Conservation (phyloP, 2,113 vertebrate species). For the Dipodomys ordii region DNA sequence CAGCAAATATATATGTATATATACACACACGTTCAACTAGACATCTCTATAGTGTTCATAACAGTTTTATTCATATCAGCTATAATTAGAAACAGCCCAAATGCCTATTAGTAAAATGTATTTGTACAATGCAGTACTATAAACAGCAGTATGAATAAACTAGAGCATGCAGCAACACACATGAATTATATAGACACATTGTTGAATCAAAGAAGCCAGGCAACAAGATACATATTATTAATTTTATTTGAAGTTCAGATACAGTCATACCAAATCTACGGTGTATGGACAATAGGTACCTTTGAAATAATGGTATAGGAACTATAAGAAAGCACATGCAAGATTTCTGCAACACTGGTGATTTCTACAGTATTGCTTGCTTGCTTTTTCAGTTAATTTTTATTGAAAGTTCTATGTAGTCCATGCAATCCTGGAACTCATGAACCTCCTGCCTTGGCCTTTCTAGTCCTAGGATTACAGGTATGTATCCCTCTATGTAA, state of each 20-base stretch:
- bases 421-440: neutral
- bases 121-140: conserved; percentile 49
- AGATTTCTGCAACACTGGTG: conserved; percentile 22
- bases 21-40: neutral
- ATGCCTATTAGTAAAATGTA: conserved; percentile 50
- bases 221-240: neutral
- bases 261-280: conserved; percentile 7
- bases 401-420: neutral
- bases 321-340: neutral
- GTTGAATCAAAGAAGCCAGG: conserved; percentile 49
- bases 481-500: neutral
- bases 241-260: conserved; percentile 57
- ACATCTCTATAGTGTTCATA: conserved; percentile 53
- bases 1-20: conserved; percentile 4
- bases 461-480: neutral
- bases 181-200: neutral
- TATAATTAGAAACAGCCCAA: conserved; percentile 58
- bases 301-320: neutral
- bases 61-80: conserved; percentile 74
- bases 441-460: neutral
- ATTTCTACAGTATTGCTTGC: neutral
- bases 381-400: conserved; percentile 40
- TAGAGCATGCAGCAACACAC: conserved; percentile 58
- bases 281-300: neutral
- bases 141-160: conserved; percentile 45